Evolutionary conservation across 2,113 vertebrate species (phyloP), one percentile per base, ranked within the genome.

Genomic region (Myiozetetes cayanensis): DNA sequence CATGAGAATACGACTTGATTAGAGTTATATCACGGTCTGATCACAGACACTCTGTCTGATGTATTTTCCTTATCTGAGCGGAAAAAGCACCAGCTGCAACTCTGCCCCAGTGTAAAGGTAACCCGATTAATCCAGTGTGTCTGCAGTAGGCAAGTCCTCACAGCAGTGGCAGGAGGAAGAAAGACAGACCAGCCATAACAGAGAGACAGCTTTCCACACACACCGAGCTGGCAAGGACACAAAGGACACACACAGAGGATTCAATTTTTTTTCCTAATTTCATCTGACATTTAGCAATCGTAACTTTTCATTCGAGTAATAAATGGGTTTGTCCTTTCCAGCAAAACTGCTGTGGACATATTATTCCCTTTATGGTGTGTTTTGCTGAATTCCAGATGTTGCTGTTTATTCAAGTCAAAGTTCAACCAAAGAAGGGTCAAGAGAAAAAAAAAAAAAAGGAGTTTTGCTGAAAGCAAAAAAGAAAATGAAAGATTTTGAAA

Each of bases 371-470:
- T 94, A 85, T 94, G 89, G 76, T 77, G 43, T 85, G 76, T 66
- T 91, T 61, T 94, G 91, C 66, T 84, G 86, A 93, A 89, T 96
- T 92, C 85, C 92, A 97, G 92, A 94, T 94, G 93, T 93, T 90
- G 86, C 81, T 96, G 89, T 85, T 95, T 97, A 95, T 94, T 94
- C n/a, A 78, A 92, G 94, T 23, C 67, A 91, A 94, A 95, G 95
- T 84, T 97, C 93, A 96, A 67, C 37, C 75, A 92, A 59, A 66
- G 80, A 83, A 83, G 83, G 73, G 76, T 82, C 55, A 91, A 85
- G 50, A 18, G 19, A 16, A n/a, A n/a, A 52, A 43, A 71, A 63
- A 24, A 73, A 47, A 43, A 52, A 63, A 52, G 13, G n/a, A 22
- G 6, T 13, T 77, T 53, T 90, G 4, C 55, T 90, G 73, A 85